Conservation (phyloP, 2,888 invertebrate species). For the Drosophila birchii region DNA sequence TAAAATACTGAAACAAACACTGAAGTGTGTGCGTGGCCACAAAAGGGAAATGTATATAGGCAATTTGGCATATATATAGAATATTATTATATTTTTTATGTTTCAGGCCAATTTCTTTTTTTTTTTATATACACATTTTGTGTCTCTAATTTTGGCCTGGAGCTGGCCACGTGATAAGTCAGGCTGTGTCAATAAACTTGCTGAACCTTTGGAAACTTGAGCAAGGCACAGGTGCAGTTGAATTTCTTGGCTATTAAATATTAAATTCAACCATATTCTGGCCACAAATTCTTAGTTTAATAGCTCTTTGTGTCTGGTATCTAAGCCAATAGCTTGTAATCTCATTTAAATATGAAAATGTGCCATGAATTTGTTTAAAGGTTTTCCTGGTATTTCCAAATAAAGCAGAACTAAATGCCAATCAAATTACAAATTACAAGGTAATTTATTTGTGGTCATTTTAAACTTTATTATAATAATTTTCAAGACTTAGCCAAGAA, state of each 20-base stretch:
- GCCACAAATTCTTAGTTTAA: not conserved
- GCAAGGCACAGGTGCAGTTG: not conserved
- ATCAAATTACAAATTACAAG: not conserved
- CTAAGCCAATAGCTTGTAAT: not conserved
- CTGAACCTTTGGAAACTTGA: not conserved
- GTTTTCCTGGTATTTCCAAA: not conserved
- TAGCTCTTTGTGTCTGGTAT: not conserved
- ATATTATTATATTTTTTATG: conserved; percentile 33
- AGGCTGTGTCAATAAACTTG: not conserved
- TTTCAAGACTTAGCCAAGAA: not conserved
- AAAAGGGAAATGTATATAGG: conserved; percentile 36
- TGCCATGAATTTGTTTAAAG: not conserved
- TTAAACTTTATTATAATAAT: not conserved
- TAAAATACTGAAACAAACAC: conserved; percentile 63
- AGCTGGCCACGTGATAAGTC: conserved; percentile 16
- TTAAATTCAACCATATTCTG: not conserved
- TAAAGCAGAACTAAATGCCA: not conserved
- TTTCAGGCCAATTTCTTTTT: not conserved
- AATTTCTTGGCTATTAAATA: not conserved
- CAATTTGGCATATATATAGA: conserved; percentile 1
- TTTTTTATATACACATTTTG: not conserved
- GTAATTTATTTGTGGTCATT: not conserved
- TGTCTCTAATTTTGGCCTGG: conserved; percentile 1
- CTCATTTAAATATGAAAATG: not conserved
- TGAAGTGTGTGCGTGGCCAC: conserved; percentile 40